Evolutionary conservation across 2,797 vertebrate species (phyloP).

Genomic region (Gouania willdenowi): DNA sequence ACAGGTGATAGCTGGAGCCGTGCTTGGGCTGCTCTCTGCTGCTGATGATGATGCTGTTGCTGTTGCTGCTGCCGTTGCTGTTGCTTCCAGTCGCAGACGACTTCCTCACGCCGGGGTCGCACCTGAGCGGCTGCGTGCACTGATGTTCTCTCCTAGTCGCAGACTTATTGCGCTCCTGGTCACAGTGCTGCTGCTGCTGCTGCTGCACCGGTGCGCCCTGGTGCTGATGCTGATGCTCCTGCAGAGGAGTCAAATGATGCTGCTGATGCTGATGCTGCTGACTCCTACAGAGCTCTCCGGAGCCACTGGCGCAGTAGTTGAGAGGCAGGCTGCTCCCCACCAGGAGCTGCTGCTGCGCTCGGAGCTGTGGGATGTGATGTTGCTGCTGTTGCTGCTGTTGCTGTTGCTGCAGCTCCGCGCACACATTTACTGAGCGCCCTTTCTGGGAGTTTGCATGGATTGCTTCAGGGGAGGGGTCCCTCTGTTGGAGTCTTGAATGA

Average conservation of each 20-base stretch:
- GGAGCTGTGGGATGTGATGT: conserved; percentile 70
- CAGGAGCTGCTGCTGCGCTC: conserved; percentile 74
- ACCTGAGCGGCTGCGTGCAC: conserved; percentile 40
- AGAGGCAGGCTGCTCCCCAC: conserved; percentile 77
- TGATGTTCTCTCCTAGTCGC: no score
- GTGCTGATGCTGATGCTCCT: conserved; percentile 51
- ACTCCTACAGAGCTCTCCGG: conserved; percentile 72
- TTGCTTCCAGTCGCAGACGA: conserved; percentile 65
- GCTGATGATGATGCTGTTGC: no score
- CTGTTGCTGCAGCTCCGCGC: conserved; percentile 67
- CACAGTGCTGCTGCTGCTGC: conserved; percentile 71
- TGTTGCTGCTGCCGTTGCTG: no score
- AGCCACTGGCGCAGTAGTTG: conserved; percentile 78
- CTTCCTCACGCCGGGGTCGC: conserved; percentile 63
- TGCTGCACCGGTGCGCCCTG: conserved; percentile 59
- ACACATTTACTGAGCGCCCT: conserved; percentile 66
- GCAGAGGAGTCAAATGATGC: conserved; percentile 37
- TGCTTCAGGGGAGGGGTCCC: conserved; percentile 75
- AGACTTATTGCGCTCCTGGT: conserved; percentile 64
- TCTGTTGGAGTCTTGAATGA: conserved; percentile 68
- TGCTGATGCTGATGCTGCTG: conserved; percentile 59
- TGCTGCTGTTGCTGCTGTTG: conserved; percentile 42
- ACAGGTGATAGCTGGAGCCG: conserved; percentile 81
- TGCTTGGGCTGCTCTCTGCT: conserved; percentile 73
- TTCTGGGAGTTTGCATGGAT: conserved; percentile 69